Percentiles rank a stretch among this genome's conserved stretches.
phyloP scores from a whole-genome alignment of 2,797 vertebrate genomes.

The Arctocebus calabarensis region DNA sequence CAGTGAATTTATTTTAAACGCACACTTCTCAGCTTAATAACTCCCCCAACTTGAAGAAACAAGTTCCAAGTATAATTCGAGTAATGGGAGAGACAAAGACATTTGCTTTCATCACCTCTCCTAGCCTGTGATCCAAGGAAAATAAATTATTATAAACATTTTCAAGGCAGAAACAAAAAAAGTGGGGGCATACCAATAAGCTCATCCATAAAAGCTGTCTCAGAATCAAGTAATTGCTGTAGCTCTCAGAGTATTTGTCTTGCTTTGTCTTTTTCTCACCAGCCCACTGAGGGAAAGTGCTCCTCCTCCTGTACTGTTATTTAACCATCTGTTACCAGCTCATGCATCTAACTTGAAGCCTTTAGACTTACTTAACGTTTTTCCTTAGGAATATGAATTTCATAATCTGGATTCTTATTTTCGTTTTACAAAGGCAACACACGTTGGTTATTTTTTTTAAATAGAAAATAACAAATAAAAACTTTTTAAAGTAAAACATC shows the following conservation, averaged over 20 bases:
- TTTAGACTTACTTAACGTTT: neutral
- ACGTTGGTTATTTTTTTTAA: neutral
- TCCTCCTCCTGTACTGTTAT: neutral
- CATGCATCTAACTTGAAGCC: neutral
- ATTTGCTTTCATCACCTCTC: conserved; percentile 16
- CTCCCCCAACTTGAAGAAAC: neutral
- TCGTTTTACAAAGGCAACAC: conserved; percentile 40
- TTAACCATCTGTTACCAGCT: neutral
- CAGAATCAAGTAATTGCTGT: neutral
- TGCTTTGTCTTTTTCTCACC: neutral
- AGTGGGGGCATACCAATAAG: neutral
- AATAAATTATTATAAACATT: conserved; percentile 4
- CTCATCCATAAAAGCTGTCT: neutral
- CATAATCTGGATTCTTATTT: conserved; percentile 36
- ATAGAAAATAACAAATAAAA: conserved; percentile 36
- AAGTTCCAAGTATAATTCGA: neutral
- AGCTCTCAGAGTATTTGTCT: neutral
- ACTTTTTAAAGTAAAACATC: neutral
- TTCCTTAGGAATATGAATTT: conserved; percentile 19
- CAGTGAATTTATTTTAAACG: neutral
- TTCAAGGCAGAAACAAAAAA: neutral
- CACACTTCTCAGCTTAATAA: neutral
- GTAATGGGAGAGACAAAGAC: neutral
- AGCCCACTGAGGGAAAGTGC: neutral
- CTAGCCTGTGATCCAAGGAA: neutral